Conservation (phyloP, 2,113 vertebrate species). For the Larimichthys polyactis region DNA sequence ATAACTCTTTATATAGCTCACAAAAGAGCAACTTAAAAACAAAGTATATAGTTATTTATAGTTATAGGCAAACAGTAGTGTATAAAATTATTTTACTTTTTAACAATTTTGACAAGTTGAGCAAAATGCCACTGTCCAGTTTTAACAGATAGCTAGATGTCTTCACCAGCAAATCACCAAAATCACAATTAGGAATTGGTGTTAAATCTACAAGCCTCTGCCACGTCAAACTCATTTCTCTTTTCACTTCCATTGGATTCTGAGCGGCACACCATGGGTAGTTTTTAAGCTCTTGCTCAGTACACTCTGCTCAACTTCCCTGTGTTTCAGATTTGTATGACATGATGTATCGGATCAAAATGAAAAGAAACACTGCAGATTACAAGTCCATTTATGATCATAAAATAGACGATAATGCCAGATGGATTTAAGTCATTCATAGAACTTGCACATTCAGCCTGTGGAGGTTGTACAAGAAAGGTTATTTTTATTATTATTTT, state of each 20-base stretch:
- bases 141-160: not conserved
- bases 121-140: not conserved
- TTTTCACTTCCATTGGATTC: not conserved
- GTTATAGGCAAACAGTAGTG: no score
- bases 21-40: not conserved
- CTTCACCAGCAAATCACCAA: not conserved
- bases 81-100: not conserved
- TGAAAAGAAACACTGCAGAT: not conserved
- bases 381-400: not conserved
- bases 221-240: not conserved
- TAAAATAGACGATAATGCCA: not conserved
- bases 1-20: not conserved
- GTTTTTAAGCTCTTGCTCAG: not conserved
- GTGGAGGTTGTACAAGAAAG: slow-evolving; percentile 1
- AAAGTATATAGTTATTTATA: not conserved
- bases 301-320: not conserved
- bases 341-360: not conserved
- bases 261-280: not conserved
- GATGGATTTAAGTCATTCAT: slow-evolving; percentile 11
- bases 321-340: not conserved
- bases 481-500: not conserved
- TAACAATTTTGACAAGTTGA: no score
- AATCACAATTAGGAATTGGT: not conserved
- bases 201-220: not conserved
- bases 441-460: not conserved